Conservation (phyloP, 1,140 invertebrate genomes). For the Drosophila sproati region DNA sequence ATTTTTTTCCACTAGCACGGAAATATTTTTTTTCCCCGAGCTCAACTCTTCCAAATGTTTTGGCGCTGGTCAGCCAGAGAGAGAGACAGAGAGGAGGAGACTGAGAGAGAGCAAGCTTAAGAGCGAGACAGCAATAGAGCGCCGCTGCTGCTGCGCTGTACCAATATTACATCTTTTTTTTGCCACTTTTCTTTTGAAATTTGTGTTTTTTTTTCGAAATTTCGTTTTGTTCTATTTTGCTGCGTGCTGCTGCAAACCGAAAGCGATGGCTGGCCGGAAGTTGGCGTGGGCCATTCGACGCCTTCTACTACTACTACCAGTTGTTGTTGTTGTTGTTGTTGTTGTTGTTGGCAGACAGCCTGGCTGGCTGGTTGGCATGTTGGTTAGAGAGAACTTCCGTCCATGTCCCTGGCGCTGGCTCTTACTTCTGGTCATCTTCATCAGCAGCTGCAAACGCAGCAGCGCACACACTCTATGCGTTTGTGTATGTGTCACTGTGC, state of each 20-base stretch:
- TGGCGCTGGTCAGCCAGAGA: constrained; percentile 39
- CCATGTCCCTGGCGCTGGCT: constrained; percentile 54
- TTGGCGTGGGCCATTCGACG: constrained; percentile 58
- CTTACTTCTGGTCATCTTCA: constrained; percentile 74
- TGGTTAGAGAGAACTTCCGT: constrained; percentile 79
- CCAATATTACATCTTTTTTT: constrained; percentile 57
- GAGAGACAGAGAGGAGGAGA: constrained; percentile 12
- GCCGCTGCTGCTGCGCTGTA: constrained; percentile 64
- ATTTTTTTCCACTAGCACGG: constrained; percentile 68
- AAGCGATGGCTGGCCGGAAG: constrained; percentile 47
- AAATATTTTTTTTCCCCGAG: constrained; percentile 34
- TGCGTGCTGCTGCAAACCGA: constrained; percentile 68
- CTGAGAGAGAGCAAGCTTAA: constrained; percentile 21
- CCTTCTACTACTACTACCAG: constrained; percentile 47
- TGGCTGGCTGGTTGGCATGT: constrained; percentile 48
- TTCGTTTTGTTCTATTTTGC: constrained; percentile 68
- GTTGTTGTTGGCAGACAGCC: constrained; percentile 24
- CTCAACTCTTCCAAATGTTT: constrained; percentile 56
- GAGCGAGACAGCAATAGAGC: constrained; percentile 35
- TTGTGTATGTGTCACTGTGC: constrained; percentile 20
- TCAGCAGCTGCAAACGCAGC: constrained; percentile 67
- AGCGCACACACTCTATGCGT: constrained; percentile 37
- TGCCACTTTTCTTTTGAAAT: constrained; percentile 41
- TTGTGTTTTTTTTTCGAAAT: constrained; percentile 61
- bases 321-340: constrained; percentile 29